Evolutionary conservation across 2,797 vertebrate species (phyloP).

Genomic region (Linurgus olivaceus): DNA sequence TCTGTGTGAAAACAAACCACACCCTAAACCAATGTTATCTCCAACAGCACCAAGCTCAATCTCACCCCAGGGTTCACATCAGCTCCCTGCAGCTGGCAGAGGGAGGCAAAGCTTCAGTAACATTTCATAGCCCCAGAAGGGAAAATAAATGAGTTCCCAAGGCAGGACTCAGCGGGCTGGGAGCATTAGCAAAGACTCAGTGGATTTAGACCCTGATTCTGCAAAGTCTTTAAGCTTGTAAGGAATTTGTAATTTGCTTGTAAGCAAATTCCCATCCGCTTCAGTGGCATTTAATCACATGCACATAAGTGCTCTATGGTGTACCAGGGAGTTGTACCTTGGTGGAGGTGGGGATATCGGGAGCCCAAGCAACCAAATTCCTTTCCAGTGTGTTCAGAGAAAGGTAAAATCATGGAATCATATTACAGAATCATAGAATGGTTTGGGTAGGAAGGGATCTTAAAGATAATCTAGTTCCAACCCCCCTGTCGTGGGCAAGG

Average conservation of each 20-base stretch:
- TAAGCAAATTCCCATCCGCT: conserved; percentile 36
- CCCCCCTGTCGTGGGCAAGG: neutral
- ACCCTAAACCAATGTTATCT: neutral
- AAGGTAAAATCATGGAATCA: neutral
- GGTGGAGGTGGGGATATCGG: neutral
- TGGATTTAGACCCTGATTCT: conserved; percentile 47
- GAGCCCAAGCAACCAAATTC: neutral
- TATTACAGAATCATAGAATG: neutral
- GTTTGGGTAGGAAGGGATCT: neutral
- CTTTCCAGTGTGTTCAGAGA: neutral
- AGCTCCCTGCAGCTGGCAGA: neutral
- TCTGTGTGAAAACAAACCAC: neutral
- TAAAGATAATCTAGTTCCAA: neutral
- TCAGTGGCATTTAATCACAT: conserved; percentile 28
- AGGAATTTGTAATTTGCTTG: conserved; percentile 61
- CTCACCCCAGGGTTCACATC: neutral
- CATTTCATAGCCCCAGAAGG: conserved; percentile 6
- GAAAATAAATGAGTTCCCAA: conserved; percentile 37
- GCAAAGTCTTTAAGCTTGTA: conserved; percentile 54
- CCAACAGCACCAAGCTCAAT: fast-evolving
- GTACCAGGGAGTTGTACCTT: neutral
- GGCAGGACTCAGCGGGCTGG: neutral
- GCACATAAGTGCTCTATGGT: neutral
- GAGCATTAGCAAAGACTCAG: neutral
- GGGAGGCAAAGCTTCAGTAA: neutral